These are phyloP conservation scores for Astreopora myriophthalma DNA, from an alignment of 64 coral and sea anemone genomes.

Conservation along the genomic window DNA sequence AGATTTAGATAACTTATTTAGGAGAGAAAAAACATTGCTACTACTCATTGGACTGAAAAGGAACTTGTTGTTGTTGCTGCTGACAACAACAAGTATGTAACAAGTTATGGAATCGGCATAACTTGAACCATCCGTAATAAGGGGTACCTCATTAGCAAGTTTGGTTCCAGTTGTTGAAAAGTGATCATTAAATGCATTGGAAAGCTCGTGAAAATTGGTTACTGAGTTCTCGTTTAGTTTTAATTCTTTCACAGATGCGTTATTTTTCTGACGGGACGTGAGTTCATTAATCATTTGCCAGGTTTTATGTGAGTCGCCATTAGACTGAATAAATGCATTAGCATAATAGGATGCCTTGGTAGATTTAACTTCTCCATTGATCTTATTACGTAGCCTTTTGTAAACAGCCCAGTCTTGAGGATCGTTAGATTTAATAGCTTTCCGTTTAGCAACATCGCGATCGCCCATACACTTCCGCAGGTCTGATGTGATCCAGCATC, in stretches of 20 bases:
- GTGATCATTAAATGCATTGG: slow-evolving; percentile 10
- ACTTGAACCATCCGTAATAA: neutral
- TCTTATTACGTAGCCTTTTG: too few species aligned
- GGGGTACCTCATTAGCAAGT: too few species aligned
- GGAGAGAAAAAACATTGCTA: slow-evolving; percentile 19
- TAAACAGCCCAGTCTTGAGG: too few species aligned
- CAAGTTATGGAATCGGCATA: neutral
- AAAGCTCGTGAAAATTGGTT: neutral
- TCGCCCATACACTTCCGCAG: too few species aligned
- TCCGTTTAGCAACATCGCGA: too few species aligned
- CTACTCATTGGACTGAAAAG: neutral
- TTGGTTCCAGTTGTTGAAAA: slow-evolving; percentile 1
- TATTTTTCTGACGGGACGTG: neutral
- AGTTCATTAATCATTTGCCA: slow-evolving; percentile 28
- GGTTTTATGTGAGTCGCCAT: neutral
- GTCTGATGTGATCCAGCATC: too few species aligned
- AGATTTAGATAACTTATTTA: slow-evolving; percentile 34
- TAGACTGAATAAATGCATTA: too few species aligned
- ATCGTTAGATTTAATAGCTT: too few species aligned
- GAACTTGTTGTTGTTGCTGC: slow-evolving; percentile 6
- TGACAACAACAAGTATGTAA: too few species aligned
- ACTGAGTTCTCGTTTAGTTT: neutral
- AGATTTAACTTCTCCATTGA: too few species aligned
- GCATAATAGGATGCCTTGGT: too few species aligned
- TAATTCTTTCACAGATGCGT: slow-evolving; percentile 3